These are phyloP conservation scores for Bombus affinis DNA, from an alignment of 1,140 invertebrate species.

Conservation along the genomic window DNA sequence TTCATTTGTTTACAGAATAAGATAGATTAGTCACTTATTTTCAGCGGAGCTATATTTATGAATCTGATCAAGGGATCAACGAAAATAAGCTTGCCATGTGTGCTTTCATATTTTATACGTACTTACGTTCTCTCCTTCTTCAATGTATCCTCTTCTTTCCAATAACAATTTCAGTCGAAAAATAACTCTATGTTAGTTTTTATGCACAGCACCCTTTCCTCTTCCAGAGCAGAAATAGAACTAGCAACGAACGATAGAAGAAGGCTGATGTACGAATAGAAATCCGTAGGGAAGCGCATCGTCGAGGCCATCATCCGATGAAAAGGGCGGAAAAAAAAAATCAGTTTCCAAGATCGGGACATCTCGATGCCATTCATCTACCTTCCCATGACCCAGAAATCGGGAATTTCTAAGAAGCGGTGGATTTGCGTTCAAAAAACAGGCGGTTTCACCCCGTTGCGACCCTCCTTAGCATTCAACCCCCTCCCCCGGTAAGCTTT, in stretches of 20 bases:
- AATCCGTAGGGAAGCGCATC: constrained; percentile 40
- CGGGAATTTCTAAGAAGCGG: constrained; percentile 77
- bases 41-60: too few species aligned
- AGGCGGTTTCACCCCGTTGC: constrained; percentile 79
- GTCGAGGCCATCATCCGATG: not conserved
- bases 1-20: too few species aligned
- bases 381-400: constrained; percentile 82
- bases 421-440: constrained; percentile 77
- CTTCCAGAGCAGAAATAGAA: constrained; percentile 59
- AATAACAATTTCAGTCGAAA: not conserved
- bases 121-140: not conserved
- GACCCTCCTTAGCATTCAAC: constrained; percentile 60
- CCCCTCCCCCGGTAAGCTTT: constrained; percentile 49
- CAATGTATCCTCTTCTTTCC: not conserved
- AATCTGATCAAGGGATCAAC: too few species aligned
- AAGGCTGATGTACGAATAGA: not conserved
- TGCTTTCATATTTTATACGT: too few species aligned
- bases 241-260: constrained; percentile 38
- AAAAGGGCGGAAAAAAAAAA: constrained; percentile 65
- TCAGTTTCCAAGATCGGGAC: constrained; percentile 80
- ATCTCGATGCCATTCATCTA: constrained; percentile 67
- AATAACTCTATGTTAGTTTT: constrained; percentile 2
- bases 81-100: too few species aligned
- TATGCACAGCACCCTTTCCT: constrained; percentile 68
- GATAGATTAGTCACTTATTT: too few species aligned